Conservation (phyloP, 2,888 invertebrate species). For the Miltochrista miniata region DNA sequence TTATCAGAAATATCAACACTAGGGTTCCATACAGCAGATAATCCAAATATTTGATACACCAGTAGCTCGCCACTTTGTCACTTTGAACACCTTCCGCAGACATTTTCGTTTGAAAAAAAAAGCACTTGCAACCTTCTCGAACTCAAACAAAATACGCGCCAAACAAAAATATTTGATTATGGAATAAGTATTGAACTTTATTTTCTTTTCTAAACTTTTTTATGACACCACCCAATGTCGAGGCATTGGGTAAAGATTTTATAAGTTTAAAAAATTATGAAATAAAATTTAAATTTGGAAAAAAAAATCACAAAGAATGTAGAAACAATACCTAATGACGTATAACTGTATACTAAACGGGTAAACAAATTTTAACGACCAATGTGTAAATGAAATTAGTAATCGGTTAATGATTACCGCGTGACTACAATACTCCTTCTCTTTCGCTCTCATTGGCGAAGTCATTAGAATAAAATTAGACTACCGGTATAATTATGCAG, state of each 20-base stretch:
- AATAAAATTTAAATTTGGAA: too few relatives aligned
- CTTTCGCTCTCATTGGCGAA: not conserved
- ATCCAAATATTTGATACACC: slow-evolving; percentile 58
- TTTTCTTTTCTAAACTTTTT: too few relatives aligned
- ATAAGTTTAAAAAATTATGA: too few relatives aligned
- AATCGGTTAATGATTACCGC: slow-evolving; percentile 19
- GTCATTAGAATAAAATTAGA: not conserved
- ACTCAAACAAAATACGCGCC: not conserved
- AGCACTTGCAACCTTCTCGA: not conserved
- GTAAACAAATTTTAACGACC: slow-evolving; percentile 14
- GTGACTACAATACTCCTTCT: slow-evolving; percentile 11
- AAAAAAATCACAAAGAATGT: too few relatives aligned
- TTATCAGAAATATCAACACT: slow-evolving; percentile 40
- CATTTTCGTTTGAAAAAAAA: slow-evolving; percentile 11
- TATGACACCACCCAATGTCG: too few relatives aligned
- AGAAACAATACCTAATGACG: slow-evolving; percentile 2
- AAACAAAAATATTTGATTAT: not conserved
- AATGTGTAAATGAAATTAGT: slow-evolving; percentile 26
- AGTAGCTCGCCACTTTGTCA: slow-evolving; percentile 39
- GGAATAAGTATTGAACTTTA: not conserved
- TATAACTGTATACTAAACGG: slow-evolving; percentile 12
- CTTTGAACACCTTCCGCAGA: slow-evolving; percentile 18
- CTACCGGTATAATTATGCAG: not conserved
- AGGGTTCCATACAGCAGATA: slow-evolving; percentile 54
- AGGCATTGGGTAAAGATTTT: too few relatives aligned